Percentiles rank a stretch among this genome's conserved stretches.
These are phyloP conservation scores for Micropoecilia bifurca DNA, from an alignment of 2,797 vertebrate species.

Conservation along the genomic window DNA sequence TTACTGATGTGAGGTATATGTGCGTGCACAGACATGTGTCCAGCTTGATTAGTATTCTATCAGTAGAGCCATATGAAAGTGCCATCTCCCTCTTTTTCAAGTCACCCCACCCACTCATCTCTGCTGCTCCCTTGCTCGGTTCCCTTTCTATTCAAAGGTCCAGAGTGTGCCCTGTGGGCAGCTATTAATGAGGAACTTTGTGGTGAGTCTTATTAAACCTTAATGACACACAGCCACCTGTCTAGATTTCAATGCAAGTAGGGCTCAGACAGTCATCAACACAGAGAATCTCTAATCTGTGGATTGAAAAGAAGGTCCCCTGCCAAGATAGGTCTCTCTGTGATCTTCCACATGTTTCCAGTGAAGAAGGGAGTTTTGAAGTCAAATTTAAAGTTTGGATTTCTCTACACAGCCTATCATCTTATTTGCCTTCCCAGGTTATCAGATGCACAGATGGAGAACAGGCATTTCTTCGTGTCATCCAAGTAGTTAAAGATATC, in stretches of 20 bases:
- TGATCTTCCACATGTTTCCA: constrained; percentile 49
- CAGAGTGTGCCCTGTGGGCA: constrained; percentile 67
- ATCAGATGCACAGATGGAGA: background rate
- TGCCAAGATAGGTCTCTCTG: constrained; percentile 36
- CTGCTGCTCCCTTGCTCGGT: constrained; percentile 43
- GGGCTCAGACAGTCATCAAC: constrained; percentile 65
- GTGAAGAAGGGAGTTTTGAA: constrained; percentile 27
- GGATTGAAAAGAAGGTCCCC: constrained; percentile 34
- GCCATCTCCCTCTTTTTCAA: constrained; percentile 54
- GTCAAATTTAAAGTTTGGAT: constrained; percentile 30
- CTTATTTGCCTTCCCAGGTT: constrained; percentile 17
- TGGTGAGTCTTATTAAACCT: constrained; percentile 76
- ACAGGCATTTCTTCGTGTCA: background rate
- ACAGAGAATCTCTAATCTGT: constrained; percentile 64
- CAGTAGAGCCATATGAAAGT: constrained; percentile 56
- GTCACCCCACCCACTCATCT: constrained; percentile 40
- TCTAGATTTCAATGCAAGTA: constrained; percentile 62
- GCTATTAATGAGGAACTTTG: constrained; percentile 77
- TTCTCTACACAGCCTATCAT: constrained; percentile 6
- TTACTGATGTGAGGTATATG: constrained; percentile 28
- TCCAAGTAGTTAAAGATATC: constrained; percentile 20
- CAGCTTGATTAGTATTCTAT: constrained; percentile 63
- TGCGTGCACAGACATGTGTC: constrained; percentile 33
- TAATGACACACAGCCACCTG: constrained; percentile 74
- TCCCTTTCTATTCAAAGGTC: constrained; percentile 58